A percentile compares a stretch with the other conserved stretches of the same genome.
These are phyloP conservation scores for Planiliza haematocheilus DNA, from an alignment of 2,113 vertebrate genomes.

Conservation along the genomic window DNA sequence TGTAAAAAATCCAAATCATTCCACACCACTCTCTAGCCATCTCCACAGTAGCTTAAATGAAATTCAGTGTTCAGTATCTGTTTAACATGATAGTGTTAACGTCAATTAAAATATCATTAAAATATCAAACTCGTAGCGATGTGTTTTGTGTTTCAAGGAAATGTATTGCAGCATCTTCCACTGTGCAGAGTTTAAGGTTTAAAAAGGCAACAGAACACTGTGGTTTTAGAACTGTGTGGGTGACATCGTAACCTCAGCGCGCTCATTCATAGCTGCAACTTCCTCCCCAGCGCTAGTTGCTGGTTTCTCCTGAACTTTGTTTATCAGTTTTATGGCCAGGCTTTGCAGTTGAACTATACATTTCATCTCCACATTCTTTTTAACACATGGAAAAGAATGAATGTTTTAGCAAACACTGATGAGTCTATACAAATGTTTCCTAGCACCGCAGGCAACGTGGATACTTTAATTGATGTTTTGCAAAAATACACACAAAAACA, in stretches of 20 bases:
- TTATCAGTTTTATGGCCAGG: background rate
- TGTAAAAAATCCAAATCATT: too few species aligned
- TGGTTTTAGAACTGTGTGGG: background rate
- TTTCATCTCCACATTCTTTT: too few species aligned
- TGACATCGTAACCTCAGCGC: background rate
- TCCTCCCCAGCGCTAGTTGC: background rate
- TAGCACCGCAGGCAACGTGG: constrained; percentile 4
- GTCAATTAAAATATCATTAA: too few species aligned
- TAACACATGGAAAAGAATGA: too few species aligned
- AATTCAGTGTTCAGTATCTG: too few species aligned
- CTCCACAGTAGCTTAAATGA: too few species aligned
- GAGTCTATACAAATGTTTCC: constrained; percentile 15
- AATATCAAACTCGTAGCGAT: too few species aligned
- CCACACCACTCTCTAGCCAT: too few species aligned
- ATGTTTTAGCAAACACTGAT: too few species aligned
- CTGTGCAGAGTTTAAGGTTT: background rate
- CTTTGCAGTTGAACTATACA: accelerated
- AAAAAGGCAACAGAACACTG: background rate
- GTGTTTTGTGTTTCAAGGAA: too few species aligned
- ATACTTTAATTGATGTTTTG: background rate
- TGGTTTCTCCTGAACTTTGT: too few species aligned
- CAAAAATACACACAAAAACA: background rate
- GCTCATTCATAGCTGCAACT: background rate
- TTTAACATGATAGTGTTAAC: too few species aligned
- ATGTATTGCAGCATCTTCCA: background rate